These are phyloP conservation scores for Onchidella celtica DNA, from an alignment of 2,888 invertebrate genomes.

Conservation along the genomic window DNA sequence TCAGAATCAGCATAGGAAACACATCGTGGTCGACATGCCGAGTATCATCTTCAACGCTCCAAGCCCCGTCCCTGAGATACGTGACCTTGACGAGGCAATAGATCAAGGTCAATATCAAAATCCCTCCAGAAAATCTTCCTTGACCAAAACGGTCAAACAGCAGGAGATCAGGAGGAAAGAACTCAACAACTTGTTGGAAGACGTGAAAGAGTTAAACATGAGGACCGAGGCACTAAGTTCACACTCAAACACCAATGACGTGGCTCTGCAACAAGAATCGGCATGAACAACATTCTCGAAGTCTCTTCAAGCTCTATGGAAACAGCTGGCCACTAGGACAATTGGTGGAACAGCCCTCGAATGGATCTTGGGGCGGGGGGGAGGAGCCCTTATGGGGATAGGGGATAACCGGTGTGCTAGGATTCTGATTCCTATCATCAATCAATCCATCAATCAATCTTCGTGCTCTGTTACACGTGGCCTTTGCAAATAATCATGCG, in stretches of 20 bases:
- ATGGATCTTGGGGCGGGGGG: too few relatives aligned
- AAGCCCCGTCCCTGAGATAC: constrained; percentile 52
- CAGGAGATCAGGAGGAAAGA: constrained; percentile 68
- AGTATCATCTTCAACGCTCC: constrained; percentile 67
- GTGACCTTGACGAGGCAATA: neutral
- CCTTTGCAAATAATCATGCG: too few relatives aligned
- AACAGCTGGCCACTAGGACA: too few relatives aligned
- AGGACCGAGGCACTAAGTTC: constrained; percentile 57
- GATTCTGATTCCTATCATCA: too few relatives aligned
- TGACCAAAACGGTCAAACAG: constrained; percentile 67
- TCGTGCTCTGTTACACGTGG: too few relatives aligned
- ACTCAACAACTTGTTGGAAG: constrained; percentile 68
- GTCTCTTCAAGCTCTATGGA: neutral
- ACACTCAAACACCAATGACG: constrained; percentile 9
- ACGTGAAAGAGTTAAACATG: constrained; percentile 69
- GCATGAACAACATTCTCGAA: too few relatives aligned
- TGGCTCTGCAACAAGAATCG: neutral
- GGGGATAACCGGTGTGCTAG: too few relatives aligned
- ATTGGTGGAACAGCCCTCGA: too few relatives aligned
- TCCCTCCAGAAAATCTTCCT: neutral
- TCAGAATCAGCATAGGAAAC: constrained; percentile 17
- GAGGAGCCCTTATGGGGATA: too few relatives aligned
- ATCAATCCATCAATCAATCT: too few relatives aligned
- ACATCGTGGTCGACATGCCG: constrained; percentile 70
- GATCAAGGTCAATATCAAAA: too few relatives aligned